Evolutionary conservation across 2,888 invertebrate species (phyloP).

Genomic region (Globia sparganii): DNA sequence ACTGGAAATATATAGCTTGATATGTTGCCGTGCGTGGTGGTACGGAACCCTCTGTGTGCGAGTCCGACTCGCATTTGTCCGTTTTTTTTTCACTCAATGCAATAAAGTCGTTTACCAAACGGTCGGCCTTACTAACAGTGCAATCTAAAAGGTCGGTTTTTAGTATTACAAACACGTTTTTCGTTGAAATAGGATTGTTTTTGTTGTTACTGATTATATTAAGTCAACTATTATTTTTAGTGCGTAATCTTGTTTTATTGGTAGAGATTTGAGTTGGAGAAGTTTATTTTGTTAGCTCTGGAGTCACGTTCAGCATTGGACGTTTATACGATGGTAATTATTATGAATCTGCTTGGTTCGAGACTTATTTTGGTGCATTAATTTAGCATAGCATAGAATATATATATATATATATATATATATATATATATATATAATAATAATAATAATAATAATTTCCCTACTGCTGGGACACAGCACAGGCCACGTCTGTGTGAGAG

Average conservation of each 20-base stretch:
- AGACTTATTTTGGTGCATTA: background rate
- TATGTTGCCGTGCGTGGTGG: too few species aligned
- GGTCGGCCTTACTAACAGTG: conserved; percentile 71
- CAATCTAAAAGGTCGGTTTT: conserved; percentile 68
- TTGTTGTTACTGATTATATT: conserved; percentile 44
- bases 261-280: conserved; percentile 12
- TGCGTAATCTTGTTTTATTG: conserved; percentile 35
- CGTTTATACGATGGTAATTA: background rate
- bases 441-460: too few species aligned
- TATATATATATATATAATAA: too few species aligned
- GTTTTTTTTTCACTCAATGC: conserved; percentile 66
- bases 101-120: conserved; percentile 72
- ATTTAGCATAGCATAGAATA: too few species aligned
- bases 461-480: too few species aligned
- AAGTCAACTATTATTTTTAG: conserved; percentile 38
- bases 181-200: conserved; percentile 48
- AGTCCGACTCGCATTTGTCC: background rate
- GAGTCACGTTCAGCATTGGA: conserved; percentile 19
- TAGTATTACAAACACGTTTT: conserved; percentile 58
- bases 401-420: too few species aligned
- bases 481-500: too few species aligned
- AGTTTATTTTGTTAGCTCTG: conserved; percentile 15
- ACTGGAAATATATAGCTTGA: too few species aligned
- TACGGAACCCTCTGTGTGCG: background rate
- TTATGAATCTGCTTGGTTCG: background rate